Evolutionary conservation across 2,113 vertebrate genomes (phyloP).

Genomic region (Helogale parvula): DNA sequence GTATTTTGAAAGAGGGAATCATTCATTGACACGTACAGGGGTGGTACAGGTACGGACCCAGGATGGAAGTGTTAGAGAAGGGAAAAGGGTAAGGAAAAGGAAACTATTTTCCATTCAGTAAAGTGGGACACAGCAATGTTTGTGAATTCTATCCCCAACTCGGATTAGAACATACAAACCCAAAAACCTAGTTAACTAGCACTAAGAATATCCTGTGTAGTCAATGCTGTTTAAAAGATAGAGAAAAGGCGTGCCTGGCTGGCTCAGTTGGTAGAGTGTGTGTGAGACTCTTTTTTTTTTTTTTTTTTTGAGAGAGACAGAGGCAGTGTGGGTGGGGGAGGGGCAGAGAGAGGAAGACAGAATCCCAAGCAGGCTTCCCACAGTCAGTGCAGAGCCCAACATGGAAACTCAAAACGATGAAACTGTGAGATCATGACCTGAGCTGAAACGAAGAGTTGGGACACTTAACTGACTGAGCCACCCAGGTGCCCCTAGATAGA

Average conservation of each 20-base stretch:
- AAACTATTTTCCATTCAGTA: background rate
- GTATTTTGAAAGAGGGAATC: background rate
- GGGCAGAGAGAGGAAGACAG: too few relatives aligned
- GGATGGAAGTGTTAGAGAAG: background rate
- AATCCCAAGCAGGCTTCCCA: too few relatives aligned
- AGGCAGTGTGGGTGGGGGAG: too few relatives aligned
- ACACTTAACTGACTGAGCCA: too few relatives aligned
- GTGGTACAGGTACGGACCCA: background rate
- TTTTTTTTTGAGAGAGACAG: too few relatives aligned
- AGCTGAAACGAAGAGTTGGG: too few relatives aligned
- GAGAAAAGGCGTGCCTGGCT: background rate
- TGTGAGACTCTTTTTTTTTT: background rate
- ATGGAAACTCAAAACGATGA: too few relatives aligned
- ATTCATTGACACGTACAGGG: background rate
- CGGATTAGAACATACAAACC: background rate
- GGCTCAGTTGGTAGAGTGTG: background rate
- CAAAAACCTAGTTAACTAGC: background rate
- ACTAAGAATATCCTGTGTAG: background rate
- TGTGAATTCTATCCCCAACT: background rate
- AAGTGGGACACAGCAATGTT: background rate
- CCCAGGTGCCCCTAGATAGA: too few relatives aligned
- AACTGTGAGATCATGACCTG: too few relatives aligned
- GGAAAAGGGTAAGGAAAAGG: background rate
- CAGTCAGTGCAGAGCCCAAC: too few relatives aligned
- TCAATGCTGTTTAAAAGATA: background rate